These are phyloP conservation scores for Emmelina monodactyla DNA, from an alignment of 2,888 invertebrate species.

Conservation along the genomic window DNA sequence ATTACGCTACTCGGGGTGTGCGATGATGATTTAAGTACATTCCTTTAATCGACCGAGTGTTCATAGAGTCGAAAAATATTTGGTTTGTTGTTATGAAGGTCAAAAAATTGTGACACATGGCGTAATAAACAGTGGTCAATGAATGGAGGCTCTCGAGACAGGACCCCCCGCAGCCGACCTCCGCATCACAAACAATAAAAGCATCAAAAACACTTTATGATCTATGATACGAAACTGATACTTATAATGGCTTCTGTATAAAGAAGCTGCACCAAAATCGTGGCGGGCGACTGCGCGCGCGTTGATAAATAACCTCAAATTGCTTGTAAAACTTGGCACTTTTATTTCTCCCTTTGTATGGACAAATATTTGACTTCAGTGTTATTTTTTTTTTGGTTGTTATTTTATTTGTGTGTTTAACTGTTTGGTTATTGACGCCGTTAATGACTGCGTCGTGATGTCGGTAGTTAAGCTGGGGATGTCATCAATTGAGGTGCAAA, in stretches of 20 bases:
- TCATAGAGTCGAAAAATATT: slow-evolving; percentile 39
- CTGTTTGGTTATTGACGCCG: no score
- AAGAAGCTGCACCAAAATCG: slow-evolving; percentile 52
- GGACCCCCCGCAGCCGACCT: slow-evolving; percentile 52
- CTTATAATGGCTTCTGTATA: slow-evolving; percentile 65
- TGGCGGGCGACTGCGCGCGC: slow-evolving; percentile 26
- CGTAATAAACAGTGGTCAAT: slow-evolving; percentile 56
- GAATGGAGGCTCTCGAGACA: slow-evolving; percentile 37
- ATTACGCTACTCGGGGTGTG: slow-evolving; percentile 38
- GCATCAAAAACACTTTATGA: slow-evolving; percentile 58
- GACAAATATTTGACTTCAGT: slow-evolving; percentile 56
- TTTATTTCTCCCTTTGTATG: slow-evolving; percentile 45
- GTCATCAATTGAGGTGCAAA: no score
- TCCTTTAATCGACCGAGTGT: slow-evolving; percentile 38
- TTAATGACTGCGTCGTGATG: no score
- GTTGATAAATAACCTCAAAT: slow-evolving; percentile 61
- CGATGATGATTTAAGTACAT: slow-evolving; percentile 47
- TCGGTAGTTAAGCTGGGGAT: no score
- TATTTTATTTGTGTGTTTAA: no score
- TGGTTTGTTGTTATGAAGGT: slow-evolving; percentile 34
- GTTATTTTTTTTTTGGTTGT: no score
- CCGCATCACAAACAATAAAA: slow-evolving; percentile 43
- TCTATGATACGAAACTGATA: slow-evolving; percentile 66
- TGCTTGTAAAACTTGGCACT: slow-evolving; percentile 58
- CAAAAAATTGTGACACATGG: slow-evolving; percentile 50